Evolutionary conservation across 2,888 invertebrate species (phyloP).

Genomic region (Platycheirus albimanus): DNA sequence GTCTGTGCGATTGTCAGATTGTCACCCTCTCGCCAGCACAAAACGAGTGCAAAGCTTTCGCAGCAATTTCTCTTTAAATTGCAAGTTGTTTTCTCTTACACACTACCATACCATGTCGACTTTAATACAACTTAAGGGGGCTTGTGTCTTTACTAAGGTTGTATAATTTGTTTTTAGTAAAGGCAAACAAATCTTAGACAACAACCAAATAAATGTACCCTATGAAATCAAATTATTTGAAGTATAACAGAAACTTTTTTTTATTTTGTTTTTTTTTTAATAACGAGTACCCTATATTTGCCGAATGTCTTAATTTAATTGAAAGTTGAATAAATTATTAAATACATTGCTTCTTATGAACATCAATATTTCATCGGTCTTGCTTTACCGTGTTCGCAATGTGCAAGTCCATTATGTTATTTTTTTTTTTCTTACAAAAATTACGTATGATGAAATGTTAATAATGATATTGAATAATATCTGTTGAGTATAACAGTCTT

Average conservation of each 20-base stretch:
- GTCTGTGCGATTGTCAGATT: too few relatives aligned
- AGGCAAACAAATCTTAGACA: background rate
- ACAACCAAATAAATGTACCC: background rate
- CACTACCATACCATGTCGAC: too few relatives aligned
- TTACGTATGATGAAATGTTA: too few relatives aligned
- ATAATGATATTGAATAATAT: too few relatives aligned
- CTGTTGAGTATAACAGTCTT: background rate
- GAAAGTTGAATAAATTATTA: background rate
- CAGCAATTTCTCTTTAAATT: too few relatives aligned
- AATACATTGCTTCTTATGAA: background rate
- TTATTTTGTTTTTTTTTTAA: background rate
- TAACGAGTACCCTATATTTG: too few relatives aligned
- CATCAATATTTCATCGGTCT: slow-evolving; percentile 25
- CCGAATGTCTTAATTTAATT: too few relatives aligned
- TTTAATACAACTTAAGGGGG: background rate
- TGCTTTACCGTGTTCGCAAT: background rate
- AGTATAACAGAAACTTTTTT: background rate
- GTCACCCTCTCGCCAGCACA: too few relatives aligned
- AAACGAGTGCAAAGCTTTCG: too few relatives aligned
- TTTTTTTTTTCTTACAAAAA: too few relatives aligned
- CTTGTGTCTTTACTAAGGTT: slow-evolving; percentile 14
- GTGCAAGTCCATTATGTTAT: slow-evolving; percentile 7
- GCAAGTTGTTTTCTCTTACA: too few relatives aligned
- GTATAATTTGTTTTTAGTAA: background rate
- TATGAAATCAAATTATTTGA: background rate